These are phyloP conservation scores for Arenaria interpres DNA, from an alignment of 2,113 vertebrate genomes.

Conservation along the genomic window DNA sequence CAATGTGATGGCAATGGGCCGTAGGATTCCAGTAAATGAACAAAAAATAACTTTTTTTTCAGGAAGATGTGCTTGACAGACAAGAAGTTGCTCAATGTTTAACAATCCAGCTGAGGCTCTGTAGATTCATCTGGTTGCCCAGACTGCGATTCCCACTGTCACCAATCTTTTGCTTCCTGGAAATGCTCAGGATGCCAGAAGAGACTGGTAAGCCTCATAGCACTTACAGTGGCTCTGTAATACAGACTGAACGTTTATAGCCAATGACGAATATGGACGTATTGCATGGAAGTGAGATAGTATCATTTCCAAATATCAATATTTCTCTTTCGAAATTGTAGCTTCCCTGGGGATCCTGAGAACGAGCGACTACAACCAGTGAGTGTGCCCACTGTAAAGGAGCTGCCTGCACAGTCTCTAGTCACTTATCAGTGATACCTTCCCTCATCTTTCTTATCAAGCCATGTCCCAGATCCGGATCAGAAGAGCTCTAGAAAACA, in stretches of 20 bases:
- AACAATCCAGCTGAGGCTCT: background rate
- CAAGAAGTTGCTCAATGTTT: background rate
- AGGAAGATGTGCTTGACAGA: background rate
- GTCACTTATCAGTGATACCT: background rate
- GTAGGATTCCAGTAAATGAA: background rate
- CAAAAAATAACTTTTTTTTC: background rate
- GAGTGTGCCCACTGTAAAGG: background rate
- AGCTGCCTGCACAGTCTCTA: background rate
- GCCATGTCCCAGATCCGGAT: background rate
- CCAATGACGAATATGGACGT: background rate
- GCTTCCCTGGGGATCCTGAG: background rate
- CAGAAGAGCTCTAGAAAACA: background rate
- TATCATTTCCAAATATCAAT: background rate
- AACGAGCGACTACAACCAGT: accelerated
- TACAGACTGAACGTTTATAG: background rate
- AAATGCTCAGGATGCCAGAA: background rate
- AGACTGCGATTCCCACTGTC: background rate
- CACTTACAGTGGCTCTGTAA: background rate
- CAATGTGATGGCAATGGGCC: background rate
- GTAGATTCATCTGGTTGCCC: background rate
- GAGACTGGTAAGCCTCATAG: background rate
- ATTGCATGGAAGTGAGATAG: background rate
- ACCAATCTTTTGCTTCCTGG: background rate
- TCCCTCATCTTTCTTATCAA: background rate
- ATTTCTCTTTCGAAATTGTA: background rate